A percentile compares a stretch with the other conserved stretches of the same genome.
Conservation (phyloP, 2,113 vertebrate genomes). For the Piprites chloris region DNA sequence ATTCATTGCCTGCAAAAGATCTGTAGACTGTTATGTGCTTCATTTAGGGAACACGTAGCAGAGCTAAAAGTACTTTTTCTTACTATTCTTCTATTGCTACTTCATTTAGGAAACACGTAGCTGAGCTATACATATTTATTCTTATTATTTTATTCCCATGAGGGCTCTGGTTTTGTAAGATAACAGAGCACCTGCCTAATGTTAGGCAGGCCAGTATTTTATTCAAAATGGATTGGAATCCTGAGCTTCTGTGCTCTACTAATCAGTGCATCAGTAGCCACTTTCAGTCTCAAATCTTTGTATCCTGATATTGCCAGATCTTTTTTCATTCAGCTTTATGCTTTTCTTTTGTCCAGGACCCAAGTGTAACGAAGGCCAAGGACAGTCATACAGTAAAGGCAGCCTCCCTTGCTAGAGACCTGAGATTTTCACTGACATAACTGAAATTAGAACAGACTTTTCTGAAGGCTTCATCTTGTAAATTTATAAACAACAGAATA, state of each 20-base stretch:
- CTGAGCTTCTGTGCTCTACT: not conserved
- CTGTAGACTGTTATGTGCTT: not conserved
- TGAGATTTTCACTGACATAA: not conserved
- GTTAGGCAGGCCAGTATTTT: not conserved
- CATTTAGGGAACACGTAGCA: not conserved
- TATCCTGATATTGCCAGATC: not conserved
- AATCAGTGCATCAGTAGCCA: not conserved
- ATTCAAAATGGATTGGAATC: not conserved
- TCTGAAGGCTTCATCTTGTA: not conserved
- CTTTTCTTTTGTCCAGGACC: not conserved
- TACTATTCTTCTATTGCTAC: not conserved
- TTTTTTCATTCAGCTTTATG: not conserved
- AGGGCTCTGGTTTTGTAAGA: not conserved
- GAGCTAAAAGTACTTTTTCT: not conserved
- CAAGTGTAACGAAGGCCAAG: not conserved
- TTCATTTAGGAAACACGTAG: not conserved
- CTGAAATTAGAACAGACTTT: not conserved
- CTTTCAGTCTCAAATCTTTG: not conserved
- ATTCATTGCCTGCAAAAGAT: not conserved
- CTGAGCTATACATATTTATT: not conserved
- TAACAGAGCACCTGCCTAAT: not conserved
- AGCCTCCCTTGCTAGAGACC: not conserved
- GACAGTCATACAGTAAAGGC: not conserved
- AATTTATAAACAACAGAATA: not conserved
- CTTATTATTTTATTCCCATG: not conserved